phyloP scores from a whole-genome alignment of 2,888 invertebrate genomes.

The Cantharis nigra region DNA sequence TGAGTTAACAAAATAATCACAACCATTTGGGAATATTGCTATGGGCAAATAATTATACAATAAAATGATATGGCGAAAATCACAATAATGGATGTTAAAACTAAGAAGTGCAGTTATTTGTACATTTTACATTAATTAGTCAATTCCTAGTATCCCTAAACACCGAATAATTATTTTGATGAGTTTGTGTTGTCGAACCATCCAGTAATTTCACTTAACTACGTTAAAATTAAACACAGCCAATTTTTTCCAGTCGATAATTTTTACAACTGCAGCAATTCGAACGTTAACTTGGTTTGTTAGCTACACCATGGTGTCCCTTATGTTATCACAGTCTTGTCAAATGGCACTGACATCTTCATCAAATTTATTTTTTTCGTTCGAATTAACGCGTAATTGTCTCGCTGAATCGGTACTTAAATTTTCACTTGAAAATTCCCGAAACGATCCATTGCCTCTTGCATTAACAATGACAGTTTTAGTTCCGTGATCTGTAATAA shows the following conservation, averaged over 20 bases:
- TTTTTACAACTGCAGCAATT: neutral
- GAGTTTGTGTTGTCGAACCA: neutral
- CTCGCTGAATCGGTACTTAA: constrained; percentile 71
- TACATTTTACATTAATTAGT: constrained; percentile 16
- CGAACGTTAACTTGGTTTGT: neutral
- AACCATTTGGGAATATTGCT: constrained; percentile 24
- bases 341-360: constrained; percentile 53
- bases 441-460: constrained; percentile 68
- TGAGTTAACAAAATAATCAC: constrained; percentile 19
- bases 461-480: constrained; percentile 72
- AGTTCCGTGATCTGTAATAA: constrained; percentile 75
- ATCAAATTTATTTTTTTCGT: constrained; percentile 51
- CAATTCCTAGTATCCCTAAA: constrained; percentile 11
- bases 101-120: constrained; percentile 12
- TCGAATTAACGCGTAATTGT: constrained; percentile 64
- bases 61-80: constrained; percentile 29
- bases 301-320: constrained; percentile 52
- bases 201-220: neutral
- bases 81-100: constrained; percentile 31
- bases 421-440: constrained; percentile 67
- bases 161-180: constrained; percentile 6
- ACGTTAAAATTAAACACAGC: constrained; percentile 3
- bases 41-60: constrained; percentile 22
- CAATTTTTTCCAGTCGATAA: neutral
- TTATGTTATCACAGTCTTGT: constrained; percentile 51